Conservation (phyloP, 1,140 invertebrate genomes). For the Zaprionus kolodkinae region DNA sequence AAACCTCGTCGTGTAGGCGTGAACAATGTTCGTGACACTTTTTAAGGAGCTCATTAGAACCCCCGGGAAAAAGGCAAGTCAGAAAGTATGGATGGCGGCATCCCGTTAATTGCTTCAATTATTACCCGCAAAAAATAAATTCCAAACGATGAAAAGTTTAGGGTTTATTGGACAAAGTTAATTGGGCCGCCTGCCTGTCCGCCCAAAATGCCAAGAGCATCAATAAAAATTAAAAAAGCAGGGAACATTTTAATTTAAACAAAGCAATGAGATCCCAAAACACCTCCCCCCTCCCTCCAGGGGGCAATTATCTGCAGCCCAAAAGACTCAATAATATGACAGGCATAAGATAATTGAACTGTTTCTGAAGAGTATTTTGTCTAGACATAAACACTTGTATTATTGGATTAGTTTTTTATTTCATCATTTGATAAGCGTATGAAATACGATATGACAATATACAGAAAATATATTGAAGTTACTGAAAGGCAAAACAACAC, state of each 20-base stretch:
- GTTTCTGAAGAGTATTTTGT: neutral
- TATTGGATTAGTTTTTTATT: neutral
- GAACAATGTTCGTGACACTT: constrained; percentile 26
- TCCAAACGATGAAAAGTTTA: neutral
- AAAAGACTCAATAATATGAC: neutral
- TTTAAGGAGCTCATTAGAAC: constrained; percentile 15
- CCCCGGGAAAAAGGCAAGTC: constrained; percentile 6
- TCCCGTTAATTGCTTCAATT: constrained; percentile 31
- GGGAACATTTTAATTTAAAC: constrained; percentile 26
- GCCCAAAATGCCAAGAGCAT: constrained; percentile 7
- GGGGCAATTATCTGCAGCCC: constrained; percentile 5
- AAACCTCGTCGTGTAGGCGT: neutral
- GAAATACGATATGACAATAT: constrained; percentile 16
- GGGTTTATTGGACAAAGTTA: constrained; percentile 11
- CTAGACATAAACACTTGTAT: neutral
- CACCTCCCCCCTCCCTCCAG: too few relatives aligned
- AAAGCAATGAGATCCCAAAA: neutral
- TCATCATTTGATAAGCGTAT: too few relatives aligned
- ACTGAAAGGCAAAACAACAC: constrained; percentile 4
- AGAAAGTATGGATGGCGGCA: constrained; percentile 15
- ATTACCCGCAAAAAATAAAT: constrained; percentile 8
- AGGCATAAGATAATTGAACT: neutral
- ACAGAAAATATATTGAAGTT: constrained; percentile 23
- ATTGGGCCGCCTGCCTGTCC: neutral
- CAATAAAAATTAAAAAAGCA: constrained; percentile 25